Evolutionary conservation across 2,888 invertebrate genomes (phyloP), one percentile per base, ranked within the genome.

Genomic region (Chaetogeoica ovagalla): DNA sequence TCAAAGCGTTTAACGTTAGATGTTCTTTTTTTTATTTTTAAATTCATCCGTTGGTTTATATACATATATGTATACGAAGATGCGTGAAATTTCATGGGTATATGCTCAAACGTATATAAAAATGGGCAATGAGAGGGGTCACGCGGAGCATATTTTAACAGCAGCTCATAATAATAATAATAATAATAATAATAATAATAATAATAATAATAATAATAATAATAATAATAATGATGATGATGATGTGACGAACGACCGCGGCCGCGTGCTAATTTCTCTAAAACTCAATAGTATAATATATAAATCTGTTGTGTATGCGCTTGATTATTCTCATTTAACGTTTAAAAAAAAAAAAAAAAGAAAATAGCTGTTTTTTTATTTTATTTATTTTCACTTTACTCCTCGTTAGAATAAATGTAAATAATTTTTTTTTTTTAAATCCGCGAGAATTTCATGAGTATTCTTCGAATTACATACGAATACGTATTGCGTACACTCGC

Each of bases 251-350:
- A 66, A 65, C 57, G 57, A 74, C 65, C 55, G 48, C 37, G 17
- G 60, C n/a, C n/a, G 63, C 55, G 60, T 70, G 77, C 52, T 77
- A 71, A 79, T 70, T 79, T 70, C 70, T 79, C 60, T 63, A 63
- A 55, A 55, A 63, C 39, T 52, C 1, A 65, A 74, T 66, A 43
- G 43, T 43, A 60, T 9, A 43, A 43, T 43, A 43, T 7, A 7
- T 43, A 43, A 65, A 52, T 3, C n/a, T 63, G 17, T n/a, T 37
- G 11, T 7, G n/a, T 23, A 65, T 19, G n/a, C 13, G 23, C 43
- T 75, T 77, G 21, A 71, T 70, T 70, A 71, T 79, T 69, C 43
- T 23, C 63, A 55, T 71, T 15, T 48, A 71, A 55, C 21, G 70
- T 63, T 63, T 63, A 57, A 30, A 30, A 30, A 30, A n/a, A n/a